A percentile compares a stretch with the other conserved stretches of the same genome.
These are phyloP conservation scores for Nilaparvata lugens DNA, from an alignment of 1,140 invertebrate species.

Conservation along the genomic window DNA sequence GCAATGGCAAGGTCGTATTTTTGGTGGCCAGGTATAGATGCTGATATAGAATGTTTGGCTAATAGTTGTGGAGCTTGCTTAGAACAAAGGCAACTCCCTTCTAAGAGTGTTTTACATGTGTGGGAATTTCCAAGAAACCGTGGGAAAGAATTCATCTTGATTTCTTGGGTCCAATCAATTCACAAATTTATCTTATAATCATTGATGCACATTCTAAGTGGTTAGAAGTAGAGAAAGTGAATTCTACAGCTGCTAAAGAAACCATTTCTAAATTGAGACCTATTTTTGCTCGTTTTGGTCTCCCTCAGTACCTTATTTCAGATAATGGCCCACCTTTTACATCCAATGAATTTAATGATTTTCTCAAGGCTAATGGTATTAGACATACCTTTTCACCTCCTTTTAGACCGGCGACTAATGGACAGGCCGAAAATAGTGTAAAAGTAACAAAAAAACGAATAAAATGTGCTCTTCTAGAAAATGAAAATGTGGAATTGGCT, in stretches of 20 bases:
- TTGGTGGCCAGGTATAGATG: conserved; percentile 13
- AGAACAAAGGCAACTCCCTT: background rate
- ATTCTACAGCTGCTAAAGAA: conserved; percentile 7
- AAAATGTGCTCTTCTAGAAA: conserved; percentile 1
- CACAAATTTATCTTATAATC: conserved; percentile 32
- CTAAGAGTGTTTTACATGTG: conserved; percentile 16
- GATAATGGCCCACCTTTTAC: conserved; percentile 30
- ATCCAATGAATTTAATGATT: conserved; percentile 23
- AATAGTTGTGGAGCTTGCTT: background rate
- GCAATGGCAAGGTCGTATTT: conserved; percentile 9
- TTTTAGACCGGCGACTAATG: conserved; percentile 22
- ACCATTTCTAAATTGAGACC: conserved; percentile 21
- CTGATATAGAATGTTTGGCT: background rate
- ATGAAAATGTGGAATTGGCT: conserved; percentile 8
- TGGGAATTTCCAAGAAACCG: conserved; percentile 8
- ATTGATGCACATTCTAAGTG: conserved; percentile 37
- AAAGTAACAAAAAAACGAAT: conserved; percentile 21
- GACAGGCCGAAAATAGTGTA: conserved; percentile 21
- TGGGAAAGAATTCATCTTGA: conserved; percentile 23
- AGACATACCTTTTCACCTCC: conserved; percentile 19
- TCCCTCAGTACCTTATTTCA: conserved; percentile 23
- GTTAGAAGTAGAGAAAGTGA: conserved; percentile 29
- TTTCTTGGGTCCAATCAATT: conserved; percentile 29
- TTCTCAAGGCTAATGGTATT: conserved; percentile 23
- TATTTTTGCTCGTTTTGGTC: conserved; percentile 24